phyloP scores from a whole-genome alignment of 2,113 vertebrate species.

The Psophia crepitans region DNA sequence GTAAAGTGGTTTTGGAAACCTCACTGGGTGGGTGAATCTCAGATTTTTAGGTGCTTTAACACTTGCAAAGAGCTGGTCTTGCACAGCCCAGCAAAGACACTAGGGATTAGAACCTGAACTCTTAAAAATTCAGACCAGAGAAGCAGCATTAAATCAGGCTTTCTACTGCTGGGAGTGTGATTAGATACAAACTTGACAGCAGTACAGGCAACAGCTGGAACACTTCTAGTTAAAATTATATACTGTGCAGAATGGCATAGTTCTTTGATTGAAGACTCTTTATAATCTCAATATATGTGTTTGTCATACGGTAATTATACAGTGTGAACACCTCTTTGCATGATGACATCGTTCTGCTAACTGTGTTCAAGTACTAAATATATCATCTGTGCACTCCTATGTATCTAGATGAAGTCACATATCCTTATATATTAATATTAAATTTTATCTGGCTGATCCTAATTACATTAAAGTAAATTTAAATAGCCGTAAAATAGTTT shows the following conservation, averaged over 20 bases:
- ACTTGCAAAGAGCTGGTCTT: neutral
- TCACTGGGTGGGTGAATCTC: neutral
- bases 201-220: constrained; percentile 45
- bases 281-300: constrained; percentile 20
- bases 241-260: neutral
- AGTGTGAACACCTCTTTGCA: neutral
- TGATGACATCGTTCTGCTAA: neutral
- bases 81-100: neutral
- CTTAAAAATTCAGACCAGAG: neutral
- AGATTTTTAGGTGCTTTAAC: neutral
- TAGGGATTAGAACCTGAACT: neutral
- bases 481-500: neutral
- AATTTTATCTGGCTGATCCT: neutral
- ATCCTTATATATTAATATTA: neutral
- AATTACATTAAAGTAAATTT: neutral
- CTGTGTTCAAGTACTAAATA: neutral
- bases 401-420: neutral
- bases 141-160: neutral
- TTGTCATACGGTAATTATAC: constrained; percentile 50
- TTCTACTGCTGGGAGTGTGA: neutral
- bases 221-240: constrained; percentile 33
- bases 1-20: neutral
- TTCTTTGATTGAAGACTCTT: constrained; percentile 38
- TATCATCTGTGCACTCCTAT: neutral
- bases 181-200: constrained; percentile 6